Conservation (phyloP, 2,113 vertebrate genomes). For the Brevimyrus niger region DNA sequence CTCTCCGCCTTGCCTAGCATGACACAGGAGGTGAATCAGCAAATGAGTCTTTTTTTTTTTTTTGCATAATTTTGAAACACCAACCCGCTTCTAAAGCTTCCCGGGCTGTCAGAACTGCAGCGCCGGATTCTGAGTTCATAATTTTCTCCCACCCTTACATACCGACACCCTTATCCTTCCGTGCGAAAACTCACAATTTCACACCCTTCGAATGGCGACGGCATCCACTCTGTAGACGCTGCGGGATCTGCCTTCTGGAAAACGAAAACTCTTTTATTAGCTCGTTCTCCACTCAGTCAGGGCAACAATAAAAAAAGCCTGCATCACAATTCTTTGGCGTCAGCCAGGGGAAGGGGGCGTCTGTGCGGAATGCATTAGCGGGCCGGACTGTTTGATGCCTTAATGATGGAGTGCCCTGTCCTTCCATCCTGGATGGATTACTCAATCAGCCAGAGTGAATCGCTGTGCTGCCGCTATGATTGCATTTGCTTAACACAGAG, state of each 20-base stretch:
- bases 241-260: neutral
- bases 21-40: neutral
- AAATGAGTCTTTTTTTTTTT: neutral
- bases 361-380: neutral
- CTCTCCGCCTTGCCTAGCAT: neutral
- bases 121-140: neutral
- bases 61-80: neutral
- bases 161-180: neutral
- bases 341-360: neutral
- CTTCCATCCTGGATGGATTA: constrained; percentile 6
- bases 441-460: neutral
- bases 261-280: neutral
- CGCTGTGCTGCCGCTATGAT: neutral
- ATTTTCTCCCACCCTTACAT: neutral
- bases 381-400: neutral
- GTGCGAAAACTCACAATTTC: neutral
- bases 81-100: neutral
- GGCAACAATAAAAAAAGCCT: neutral
- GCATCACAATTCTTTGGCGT: neutral
- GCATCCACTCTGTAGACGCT: neutral
- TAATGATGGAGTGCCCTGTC: neutral
- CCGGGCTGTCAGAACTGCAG: neutral
- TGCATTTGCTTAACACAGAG: neutral
- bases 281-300: neutral
- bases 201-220: neutral